Base-by-base conservation (phyloP, 1,140 invertebrate genomes). In the Bursaphelenchus mucronatus region DNA sequence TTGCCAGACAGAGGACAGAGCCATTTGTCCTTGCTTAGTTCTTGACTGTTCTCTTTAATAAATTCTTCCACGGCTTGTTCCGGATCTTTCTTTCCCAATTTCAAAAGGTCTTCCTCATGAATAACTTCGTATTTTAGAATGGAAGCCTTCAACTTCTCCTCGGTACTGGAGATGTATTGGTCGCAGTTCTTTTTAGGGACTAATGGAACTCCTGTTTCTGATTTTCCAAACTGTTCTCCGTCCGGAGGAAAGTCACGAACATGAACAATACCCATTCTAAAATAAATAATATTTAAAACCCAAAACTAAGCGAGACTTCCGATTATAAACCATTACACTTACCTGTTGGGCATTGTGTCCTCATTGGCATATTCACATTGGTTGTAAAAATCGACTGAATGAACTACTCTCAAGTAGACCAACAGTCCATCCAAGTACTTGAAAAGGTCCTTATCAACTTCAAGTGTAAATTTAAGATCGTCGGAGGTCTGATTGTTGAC, bases 331-430 rank as follows among this genome's bases (percentile, higher is more conserved):
- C 11, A 58, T 43, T 21, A 51, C 52, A 58, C 44, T 68, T 43
- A 79, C 40, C 94, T 86, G 82, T 98, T 97, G 0, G 96, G 96
- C 95, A 99, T 99, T 81, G 96, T 94, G 83, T 99, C 95, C 84
- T 99, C 96, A 80, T 96, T 95, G 0, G 94, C 92, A 85, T 99
- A 99, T 77, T 99, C 94, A 76, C 90, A 93, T 75, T 94, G 91
- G 83, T 94, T 96, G 82, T 99, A 99, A 81, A 94, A 99, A 83
- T 99, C 96, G 51, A 98, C 89, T 0, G 94, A 97, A 83, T 99
- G 94, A 0, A 99, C 96, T 51, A 98, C 87, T 44, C 96, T 87
- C 67, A 99, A 83, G 81, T 99, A 99, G 9, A 97, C 82, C 43
- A 98, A 87, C 47, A 99, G 86, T 44, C 88, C 84, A 79, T 91